phyloP scores from a whole-genome alignment of 2,888 invertebrate genomes.

The Hololepta plana region DNA sequence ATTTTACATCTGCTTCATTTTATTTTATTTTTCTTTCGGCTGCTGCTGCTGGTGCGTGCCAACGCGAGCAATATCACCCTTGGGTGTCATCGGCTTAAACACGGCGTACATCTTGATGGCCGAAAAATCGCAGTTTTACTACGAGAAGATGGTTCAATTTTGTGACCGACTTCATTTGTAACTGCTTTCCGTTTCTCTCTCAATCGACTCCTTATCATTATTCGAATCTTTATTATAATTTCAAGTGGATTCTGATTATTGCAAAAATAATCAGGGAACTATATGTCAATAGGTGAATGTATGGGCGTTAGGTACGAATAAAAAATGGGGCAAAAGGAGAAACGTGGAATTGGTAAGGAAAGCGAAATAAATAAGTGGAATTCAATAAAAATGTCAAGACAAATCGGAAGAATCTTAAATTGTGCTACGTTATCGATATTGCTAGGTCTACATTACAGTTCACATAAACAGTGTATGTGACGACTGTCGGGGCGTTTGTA shows the following conservation, averaged over 20 bases:
- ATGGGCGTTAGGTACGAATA: too few relatives aligned
- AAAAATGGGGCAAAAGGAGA: too few relatives aligned
- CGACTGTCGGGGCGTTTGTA: slow-evolving; percentile 20
- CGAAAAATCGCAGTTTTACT: slow-evolving; percentile 26
- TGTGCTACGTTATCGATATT: slow-evolving; percentile 24
- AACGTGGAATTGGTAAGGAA: too few relatives aligned
- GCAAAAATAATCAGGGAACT: too few relatives aligned
- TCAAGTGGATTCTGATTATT: too few relatives aligned
- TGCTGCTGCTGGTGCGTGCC: slow-evolving; percentile 22
- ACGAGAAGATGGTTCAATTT: slow-evolving; percentile 24
- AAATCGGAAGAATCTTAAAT: slow-evolving; percentile 21
- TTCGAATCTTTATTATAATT: too few relatives aligned
- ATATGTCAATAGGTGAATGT: too few relatives aligned
- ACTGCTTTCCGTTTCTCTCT: too few relatives aligned
- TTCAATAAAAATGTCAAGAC: slow-evolving; percentile 17
- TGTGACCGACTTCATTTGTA: slow-evolving; percentile 22
- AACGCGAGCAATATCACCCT: slow-evolving; percentile 24
- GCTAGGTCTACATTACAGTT: slow-evolving; percentile 15
- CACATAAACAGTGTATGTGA: slow-evolving; percentile 22
- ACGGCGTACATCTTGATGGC: slow-evolving; percentile 28
- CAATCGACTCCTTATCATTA: too few relatives aligned
- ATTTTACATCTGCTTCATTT: too few relatives aligned
- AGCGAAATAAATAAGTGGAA: too few relatives aligned
- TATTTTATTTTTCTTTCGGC: too few relatives aligned
- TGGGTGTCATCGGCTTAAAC: slow-evolving; percentile 27